Evolutionary conservation across 2,888 invertebrate genomes (phyloP), one percentile per base, ranked within the genome.

Genomic region (Apamea anceps): DNA sequence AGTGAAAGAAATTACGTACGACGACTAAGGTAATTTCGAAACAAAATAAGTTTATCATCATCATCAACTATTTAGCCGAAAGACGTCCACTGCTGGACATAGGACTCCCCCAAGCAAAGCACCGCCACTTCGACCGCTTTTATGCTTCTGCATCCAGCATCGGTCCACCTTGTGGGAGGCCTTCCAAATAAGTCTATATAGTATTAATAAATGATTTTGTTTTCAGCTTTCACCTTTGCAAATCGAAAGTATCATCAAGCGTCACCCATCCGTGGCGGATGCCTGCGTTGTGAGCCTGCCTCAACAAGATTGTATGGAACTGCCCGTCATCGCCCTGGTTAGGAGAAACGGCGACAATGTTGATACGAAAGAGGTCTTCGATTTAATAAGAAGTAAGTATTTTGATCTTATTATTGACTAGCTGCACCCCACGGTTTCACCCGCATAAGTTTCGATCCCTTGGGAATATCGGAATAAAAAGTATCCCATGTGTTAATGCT

Each of bases 221-320:
- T 75, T 51, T 6, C 65, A 94, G 94, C 88, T 94, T 57, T 92
- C 94, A 0, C 94, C 94, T 1, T 81, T 93, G 45, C 86, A 90
- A 87, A 86, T 94, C 77, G 94, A 94, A 86, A 91, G 91, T 28
- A 89, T 93, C 13, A 90, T 94, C 68, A 93, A 91, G 78, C 75
- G 78, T 12, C 94, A 93, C 71, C 91, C 93, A 5, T 88, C 86
- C 6, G 93, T 94, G 0, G 72, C 54, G 2, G 91, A 92, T 28
- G 93, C 88, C 12, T 93, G 93, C 72, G 93, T 94, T 0, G 93
- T 94, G 1, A 87, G 90, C 25, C 68, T 94, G 1, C 93, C 94
- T 0, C 88, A 92, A 28, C 74, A 79, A 0, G 84, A 89, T 1
- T 89, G 86, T 57, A 88, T 89, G 86, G 93, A 94, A 75, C 80